These are phyloP conservation scores for Griposia aprilina DNA, from an alignment of 2,888 invertebrate genomes.

Conservation along the genomic window DNA sequence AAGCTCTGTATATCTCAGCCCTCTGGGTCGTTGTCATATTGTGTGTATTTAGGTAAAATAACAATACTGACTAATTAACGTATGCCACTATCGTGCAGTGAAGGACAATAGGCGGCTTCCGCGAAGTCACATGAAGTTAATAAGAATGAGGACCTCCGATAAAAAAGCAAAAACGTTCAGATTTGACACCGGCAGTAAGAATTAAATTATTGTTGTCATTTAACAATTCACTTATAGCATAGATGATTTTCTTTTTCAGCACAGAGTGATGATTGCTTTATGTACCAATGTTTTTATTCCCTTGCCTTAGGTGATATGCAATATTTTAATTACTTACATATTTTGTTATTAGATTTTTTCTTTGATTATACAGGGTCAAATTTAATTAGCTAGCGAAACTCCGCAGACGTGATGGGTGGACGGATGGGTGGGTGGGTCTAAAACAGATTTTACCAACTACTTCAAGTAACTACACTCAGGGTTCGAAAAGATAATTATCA, in stretches of 20 bases:
- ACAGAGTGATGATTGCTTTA: slow-evolving; percentile 81
- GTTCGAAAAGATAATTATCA: no score
- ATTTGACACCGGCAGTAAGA: slow-evolving; percentile 92
- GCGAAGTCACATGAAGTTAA: slow-evolving; percentile 92
- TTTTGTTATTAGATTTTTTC: slow-evolving; percentile 29
- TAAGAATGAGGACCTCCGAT: slow-evolving; percentile 91
- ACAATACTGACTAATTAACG: slow-evolving; percentile 60
- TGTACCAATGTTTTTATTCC: slow-evolving; percentile 65
- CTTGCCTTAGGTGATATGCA: slow-evolving; percentile 67
- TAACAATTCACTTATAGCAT: slow-evolving; percentile 64
- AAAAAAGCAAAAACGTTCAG: slow-evolving; percentile 90
- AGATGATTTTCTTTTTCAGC: slow-evolving; percentile 76
- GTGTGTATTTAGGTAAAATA: slow-evolving; percentile 45
- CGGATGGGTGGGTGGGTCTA: no score
- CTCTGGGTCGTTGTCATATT: slow-evolving; percentile 43
- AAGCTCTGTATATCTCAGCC: slow-evolving; percentile 41
- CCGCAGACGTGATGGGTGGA: no score
- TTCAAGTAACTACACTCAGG: no score
- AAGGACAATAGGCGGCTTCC: slow-evolving; percentile 86
- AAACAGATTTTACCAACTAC: no score
- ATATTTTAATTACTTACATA: slow-evolving; percentile 45
- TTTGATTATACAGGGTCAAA: slow-evolving; percentile 24
- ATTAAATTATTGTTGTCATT: slow-evolving; percentile 67
- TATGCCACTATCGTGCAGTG: slow-evolving; percentile 82
- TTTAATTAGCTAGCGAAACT: no score